These are phyloP conservation scores for Drosophila watanabei DNA, from an alignment of 1,140 invertebrate genomes.

Conservation along the genomic window DNA sequence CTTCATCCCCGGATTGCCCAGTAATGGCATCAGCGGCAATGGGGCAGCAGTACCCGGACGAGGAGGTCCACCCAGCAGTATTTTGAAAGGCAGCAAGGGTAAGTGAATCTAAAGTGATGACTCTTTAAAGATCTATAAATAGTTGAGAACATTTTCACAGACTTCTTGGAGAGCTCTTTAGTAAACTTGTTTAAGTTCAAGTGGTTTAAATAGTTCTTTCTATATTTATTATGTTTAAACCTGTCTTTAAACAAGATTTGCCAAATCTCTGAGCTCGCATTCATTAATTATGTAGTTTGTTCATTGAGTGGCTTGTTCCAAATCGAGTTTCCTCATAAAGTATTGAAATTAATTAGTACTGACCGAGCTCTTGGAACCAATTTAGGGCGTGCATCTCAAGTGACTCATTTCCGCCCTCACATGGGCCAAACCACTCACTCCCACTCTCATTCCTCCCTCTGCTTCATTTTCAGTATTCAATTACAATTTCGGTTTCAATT, in stretches of 20 bases:
- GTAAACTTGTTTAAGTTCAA: not conserved
- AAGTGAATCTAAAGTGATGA: not conserved
- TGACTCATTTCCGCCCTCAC: constrained; percentile 65
- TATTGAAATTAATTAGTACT: constrained; percentile 54
- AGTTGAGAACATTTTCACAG: not conserved
- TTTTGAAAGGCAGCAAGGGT: constrained; percentile 77
- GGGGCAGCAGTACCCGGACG: constrained; percentile 22
- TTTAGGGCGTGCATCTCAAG: constrained; percentile 46
- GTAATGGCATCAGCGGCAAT: constrained; percentile 40
- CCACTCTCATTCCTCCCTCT: constrained; percentile 4
- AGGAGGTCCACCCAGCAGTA: constrained; percentile 57
- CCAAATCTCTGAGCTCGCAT: constrained; percentile 4
- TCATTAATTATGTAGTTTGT: constrained; percentile 18
- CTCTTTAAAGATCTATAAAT: not conserved
- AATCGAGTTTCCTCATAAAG: constrained; percentile 41
- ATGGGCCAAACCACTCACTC: constrained; percentile 25
- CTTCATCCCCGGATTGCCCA: constrained; percentile 35
- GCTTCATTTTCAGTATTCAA: constrained; percentile 26
- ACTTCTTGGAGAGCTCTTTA: not conserved
- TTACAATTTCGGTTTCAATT: constrained; percentile 49
- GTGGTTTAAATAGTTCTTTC: not conserved
- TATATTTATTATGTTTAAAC: not conserved
- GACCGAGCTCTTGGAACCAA: constrained; percentile 31
- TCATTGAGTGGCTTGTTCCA: constrained; percentile 3
- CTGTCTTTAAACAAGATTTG: not conserved